Conservation (phyloP, 2,797 vertebrate genomes). For the Caiman crocodilus region DNA sequence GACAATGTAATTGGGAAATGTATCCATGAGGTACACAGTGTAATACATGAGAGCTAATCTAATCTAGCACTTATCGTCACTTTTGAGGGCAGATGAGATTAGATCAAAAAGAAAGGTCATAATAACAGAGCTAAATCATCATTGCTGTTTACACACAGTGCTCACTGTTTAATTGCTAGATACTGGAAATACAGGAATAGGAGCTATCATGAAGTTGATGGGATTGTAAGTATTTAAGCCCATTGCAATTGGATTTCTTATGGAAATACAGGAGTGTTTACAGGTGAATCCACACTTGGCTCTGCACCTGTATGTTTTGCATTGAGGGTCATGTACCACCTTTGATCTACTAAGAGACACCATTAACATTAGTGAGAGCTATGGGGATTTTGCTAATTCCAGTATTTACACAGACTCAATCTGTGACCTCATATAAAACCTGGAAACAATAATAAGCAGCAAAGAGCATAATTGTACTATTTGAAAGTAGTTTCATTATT, state of each 20-base stretch:
- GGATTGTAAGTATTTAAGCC: slow-evolving; percentile 52
- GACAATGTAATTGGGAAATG: slow-evolving; percentile 7
- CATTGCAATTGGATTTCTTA: slow-evolving; percentile 53
- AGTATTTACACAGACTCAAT: not conserved
- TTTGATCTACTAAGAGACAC: not conserved
- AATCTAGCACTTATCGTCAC: slow-evolving; percentile 60
- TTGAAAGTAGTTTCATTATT: not conserved
- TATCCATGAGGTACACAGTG: slow-evolving; percentile 17
- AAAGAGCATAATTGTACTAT: not conserved
- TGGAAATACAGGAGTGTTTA: slow-evolving; percentile 38
- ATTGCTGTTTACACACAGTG: slow-evolving; percentile 66
- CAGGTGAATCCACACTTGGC: not conserved
- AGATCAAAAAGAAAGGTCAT: slow-evolving; percentile 65
- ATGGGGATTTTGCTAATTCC: slow-evolving; percentile 5
- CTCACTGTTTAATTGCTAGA: slow-evolving; percentile 38
- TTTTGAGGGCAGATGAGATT: slow-evolving; percentile 59
- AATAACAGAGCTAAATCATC: slow-evolving; percentile 58
- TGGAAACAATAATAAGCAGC: not conserved
- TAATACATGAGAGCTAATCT: slow-evolving; percentile 44
- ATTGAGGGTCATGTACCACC: not conserved
- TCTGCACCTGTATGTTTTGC: not conserved
- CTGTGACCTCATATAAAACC: not conserved
- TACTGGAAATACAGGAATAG: slow-evolving; percentile 34
- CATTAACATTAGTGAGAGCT: not conserved
- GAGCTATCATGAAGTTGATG: slow-evolving; percentile 29